phyloP scores from a whole-genome alignment of 2,797 vertebrate genomes.

The Semaprochilodus insignis region DNA sequence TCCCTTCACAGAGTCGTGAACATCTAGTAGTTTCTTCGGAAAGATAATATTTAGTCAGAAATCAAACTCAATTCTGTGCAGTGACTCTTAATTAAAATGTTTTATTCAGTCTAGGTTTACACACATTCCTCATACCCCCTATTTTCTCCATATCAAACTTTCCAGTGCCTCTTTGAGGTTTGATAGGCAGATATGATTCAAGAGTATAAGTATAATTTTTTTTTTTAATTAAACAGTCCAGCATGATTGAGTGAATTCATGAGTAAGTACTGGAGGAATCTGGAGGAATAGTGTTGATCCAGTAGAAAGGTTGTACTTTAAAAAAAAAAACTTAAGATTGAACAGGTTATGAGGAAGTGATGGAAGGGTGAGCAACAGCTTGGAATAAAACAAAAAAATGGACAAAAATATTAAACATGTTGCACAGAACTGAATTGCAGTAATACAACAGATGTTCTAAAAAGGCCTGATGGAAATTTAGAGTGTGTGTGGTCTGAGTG shows the following conservation, averaged over 20 bases:
- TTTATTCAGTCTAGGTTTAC: conserved; percentile 31
- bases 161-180: conserved; percentile 17
- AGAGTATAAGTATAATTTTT: background rate
- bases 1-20: conserved; percentile 30
- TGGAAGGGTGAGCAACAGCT: conserved; percentile 9
- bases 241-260: background rate
- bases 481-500: background rate
- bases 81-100: conserved; percentile 8
- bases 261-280: background rate
- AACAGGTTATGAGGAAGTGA: conserved; percentile 29
- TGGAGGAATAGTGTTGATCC: conserved; percentile 5
- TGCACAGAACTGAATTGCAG: background rate
- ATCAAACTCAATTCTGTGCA: background rate
- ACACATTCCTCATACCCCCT: background rate
- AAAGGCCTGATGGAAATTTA: background rate
- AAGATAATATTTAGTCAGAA: conserved; percentile 21
- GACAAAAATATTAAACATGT: background rate
- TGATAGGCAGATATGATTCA: background rate
- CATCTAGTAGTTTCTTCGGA: conserved; percentile 33
- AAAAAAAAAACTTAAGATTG: conserved; percentile 18
- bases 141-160: conserved; percentile 21
- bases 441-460: background rate
- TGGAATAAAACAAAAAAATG: background rate
- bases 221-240: background rate
- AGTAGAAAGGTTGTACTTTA: conserved; percentile 9